Conservation (phyloP, 2,113 vertebrate genomes). For the Axis porcinus region DNA sequence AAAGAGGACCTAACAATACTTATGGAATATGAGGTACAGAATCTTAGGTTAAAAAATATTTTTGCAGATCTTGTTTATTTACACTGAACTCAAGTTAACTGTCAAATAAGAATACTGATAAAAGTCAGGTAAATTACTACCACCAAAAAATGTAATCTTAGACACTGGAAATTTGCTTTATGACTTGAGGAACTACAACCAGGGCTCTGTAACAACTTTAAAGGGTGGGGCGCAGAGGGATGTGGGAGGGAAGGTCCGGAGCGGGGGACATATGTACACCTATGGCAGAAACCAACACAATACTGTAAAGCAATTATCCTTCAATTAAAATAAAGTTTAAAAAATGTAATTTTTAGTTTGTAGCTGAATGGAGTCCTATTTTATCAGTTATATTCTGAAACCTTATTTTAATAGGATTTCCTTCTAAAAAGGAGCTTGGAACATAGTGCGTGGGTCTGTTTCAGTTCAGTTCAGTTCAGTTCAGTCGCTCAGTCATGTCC, state of each 20-base stretch:
- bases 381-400: conserved; percentile 3
- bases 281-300: background rate
- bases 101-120: background rate
- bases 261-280: background rate
- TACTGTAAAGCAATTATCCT: background rate
- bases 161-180: background rate
- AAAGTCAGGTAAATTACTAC: background rate
- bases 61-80: conserved; percentile 45
- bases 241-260: background rate
- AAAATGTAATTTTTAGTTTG: background rate
- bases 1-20: conserved; percentile 61
- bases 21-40: conserved; percentile 57
- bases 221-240: background rate
- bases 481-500: background rate
- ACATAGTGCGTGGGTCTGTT: background rate
- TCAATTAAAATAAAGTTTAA: background rate
- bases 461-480: background rate
- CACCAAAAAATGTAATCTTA: background rate
- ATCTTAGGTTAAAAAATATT: conserved; percentile 36
- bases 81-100: background rate
- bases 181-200: background rate
- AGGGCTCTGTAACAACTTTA: background rate
- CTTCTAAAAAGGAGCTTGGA: background rate
- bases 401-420: background rate
- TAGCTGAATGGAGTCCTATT: background rate